Conservation (phyloP, 2,888 invertebrate species). For the Synanthedon formicaeformis region DNA sequence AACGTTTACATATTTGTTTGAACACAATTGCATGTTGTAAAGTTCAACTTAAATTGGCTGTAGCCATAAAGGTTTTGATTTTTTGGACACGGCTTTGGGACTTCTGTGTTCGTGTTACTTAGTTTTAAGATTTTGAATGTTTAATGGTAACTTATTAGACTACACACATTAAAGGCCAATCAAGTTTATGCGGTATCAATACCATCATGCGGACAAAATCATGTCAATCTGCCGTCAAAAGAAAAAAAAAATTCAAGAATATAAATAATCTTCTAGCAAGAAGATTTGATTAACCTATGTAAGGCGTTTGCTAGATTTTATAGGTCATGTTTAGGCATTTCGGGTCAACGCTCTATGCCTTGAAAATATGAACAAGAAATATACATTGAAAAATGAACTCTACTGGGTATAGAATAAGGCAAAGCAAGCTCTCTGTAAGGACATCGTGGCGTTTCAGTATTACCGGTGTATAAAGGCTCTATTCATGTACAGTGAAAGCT, state of each 20-base stretch:
- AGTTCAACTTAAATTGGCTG: constrained; percentile 15
- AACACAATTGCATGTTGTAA: not conserved
- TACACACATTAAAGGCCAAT: not conserved
- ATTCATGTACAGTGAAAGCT: constrained; percentile 57
- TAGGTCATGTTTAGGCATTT: constrained; percentile 53
- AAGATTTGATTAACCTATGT: too few species aligned
- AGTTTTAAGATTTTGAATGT: not conserved
- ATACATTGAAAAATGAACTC: constrained; percentile 15
- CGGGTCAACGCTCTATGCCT: constrained; percentile 22
- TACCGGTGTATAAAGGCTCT: constrained; percentile 47
- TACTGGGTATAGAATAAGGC: constrained; percentile 11
- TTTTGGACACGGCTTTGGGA: constrained; percentile 24
- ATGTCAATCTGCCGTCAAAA: too few species aligned
- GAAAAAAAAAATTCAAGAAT: too few species aligned
- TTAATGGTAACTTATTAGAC: not conserved
- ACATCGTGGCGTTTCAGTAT: constrained; percentile 20
- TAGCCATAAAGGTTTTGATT: constrained; percentile 28
- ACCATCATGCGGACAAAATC: too few species aligned
- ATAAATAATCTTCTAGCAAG: too few species aligned
- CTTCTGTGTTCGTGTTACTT: not conserved
- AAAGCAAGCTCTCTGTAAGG: constrained; percentile 4
- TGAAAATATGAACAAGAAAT: constrained; percentile 1
- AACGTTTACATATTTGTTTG: not conserved
- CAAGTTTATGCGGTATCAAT: too few species aligned
- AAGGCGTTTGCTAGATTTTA: constrained; percentile 27